Conservation (phyloP, 1,140 invertebrate genomes). For the Myzus persicae region DNA sequence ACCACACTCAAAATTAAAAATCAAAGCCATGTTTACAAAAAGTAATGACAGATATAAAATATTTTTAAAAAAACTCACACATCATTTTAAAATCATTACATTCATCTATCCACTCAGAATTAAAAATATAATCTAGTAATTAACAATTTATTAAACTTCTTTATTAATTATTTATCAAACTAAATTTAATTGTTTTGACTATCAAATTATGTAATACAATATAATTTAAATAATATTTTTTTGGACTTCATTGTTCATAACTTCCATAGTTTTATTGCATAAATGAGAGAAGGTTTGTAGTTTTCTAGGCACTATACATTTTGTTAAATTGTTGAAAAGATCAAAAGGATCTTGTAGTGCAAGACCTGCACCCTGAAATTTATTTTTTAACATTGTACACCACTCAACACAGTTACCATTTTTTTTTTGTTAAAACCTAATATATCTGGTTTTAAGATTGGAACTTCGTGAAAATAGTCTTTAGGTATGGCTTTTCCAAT, state of each 20-base stretch:
- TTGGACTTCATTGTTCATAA: conserved; percentile 32
- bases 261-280: conserved; percentile 27
- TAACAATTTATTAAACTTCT: no score
- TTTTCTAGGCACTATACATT: conserved; percentile 60
- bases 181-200: no score
- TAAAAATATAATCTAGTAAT: no score
- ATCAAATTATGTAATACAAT: no score
- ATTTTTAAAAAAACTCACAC: no score
- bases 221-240: conserved; percentile 25
- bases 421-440: conserved; percentile 38
- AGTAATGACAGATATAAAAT: no score
- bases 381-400: not conserved
- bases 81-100: no score
- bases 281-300: conserved; percentile 30
- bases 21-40: no score
- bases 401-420: conserved; percentile 60
- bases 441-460: not conserved
- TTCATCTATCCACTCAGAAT: no score
- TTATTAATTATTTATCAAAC: no score
- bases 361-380: conserved; percentile 61
- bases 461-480: conserved; percentile 61
- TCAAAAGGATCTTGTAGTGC: conserved; percentile 66
- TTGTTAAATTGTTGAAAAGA: conserved; percentile 66
- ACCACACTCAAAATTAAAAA: no score
- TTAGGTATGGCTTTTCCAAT: conserved; percentile 63